phyloP scores from a whole-genome alignment of 2,888 invertebrate species.

The Sphaeridia pumilis region DNA sequence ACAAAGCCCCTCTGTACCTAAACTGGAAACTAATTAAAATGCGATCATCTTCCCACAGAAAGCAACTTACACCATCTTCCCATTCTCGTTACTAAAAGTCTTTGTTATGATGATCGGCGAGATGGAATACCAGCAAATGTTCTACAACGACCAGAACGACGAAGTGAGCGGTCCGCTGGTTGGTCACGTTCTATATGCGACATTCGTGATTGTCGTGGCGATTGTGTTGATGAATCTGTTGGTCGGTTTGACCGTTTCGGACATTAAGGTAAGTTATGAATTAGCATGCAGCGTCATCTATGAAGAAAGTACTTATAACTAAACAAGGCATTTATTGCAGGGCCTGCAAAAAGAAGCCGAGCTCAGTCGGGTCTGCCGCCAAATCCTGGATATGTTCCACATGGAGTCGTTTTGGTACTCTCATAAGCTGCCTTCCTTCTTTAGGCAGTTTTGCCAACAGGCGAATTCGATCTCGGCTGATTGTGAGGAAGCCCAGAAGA shows the following conservation, averaged over 20 bases:
- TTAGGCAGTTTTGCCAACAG: conserved; percentile 18
- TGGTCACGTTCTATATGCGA: conserved; percentile 32
- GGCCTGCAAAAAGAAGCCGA: conserved; percentile 33
- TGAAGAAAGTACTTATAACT: no score
- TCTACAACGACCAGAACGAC: conserved; percentile 26
- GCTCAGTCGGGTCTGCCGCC: conserved; percentile 23
- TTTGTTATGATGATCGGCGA: conserved; percentile 35
- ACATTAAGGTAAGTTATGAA: conserved; percentile 27
- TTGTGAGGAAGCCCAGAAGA: no score
- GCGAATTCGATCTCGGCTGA: conserved; percentile 17
- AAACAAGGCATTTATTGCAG: conserved; percentile 15
- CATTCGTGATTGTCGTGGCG: conserved; percentile 33
- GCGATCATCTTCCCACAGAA: conserved; percentile 11
- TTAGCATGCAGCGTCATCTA: no score
- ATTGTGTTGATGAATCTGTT: conserved; percentile 32
- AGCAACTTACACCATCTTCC: conserved; percentile 28
- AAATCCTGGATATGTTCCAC: conserved; percentile 31
- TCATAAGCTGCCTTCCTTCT: conserved; percentile 23
- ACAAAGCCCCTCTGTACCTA: no score
- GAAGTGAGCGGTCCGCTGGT: conserved; percentile 19
- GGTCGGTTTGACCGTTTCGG: conserved; percentile 28
- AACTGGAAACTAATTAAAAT: no score
- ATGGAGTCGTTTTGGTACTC: conserved; percentile 31
- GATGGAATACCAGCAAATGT: conserved; percentile 32
- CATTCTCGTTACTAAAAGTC: conserved; percentile 30